Percentiles rank a stretch among this genome's conserved stretches.
These are phyloP conservation scores for Otocyon megalotis DNA, from an alignment of 2,113 vertebrate genomes.

Conservation along the genomic window DNA sequence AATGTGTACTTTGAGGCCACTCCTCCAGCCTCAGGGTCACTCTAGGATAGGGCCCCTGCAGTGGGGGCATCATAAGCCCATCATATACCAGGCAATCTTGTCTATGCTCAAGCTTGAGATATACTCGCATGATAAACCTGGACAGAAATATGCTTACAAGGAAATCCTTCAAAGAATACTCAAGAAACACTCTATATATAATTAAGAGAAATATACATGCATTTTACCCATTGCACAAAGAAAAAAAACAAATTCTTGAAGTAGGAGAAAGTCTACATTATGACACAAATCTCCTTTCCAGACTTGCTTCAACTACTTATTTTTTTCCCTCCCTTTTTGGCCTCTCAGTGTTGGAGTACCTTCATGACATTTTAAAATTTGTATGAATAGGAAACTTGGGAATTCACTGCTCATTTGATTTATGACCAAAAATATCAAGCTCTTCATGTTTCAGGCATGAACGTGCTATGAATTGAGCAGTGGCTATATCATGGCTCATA, in stretches of 20 bases:
- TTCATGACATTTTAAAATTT: slow-evolving; percentile 75
- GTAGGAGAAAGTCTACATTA: slow-evolving; percentile 40
- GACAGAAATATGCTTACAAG: not conserved
- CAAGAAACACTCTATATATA: not conserved
- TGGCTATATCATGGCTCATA: not conserved
- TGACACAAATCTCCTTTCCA: slow-evolving; percentile 65
- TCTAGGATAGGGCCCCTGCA: no score
- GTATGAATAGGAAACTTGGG: slow-evolving; percentile 78
- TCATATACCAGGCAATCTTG: no score
- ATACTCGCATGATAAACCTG: not conserved
- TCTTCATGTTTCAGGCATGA: slow-evolving; percentile 50
- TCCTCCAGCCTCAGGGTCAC: not conserved
- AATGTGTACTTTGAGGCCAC: not conserved
- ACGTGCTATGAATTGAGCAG: not conserved
- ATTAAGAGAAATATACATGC: not conserved
- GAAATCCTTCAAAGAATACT: not conserved
- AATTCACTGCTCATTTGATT: slow-evolving; percentile 73
- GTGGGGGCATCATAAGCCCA: not conserved
- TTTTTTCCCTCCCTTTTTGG: not conserved
- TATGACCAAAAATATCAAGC: slow-evolving; percentile 66
- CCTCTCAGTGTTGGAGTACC: slow-evolving; percentile 72
- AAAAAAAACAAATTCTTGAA: slow-evolving; percentile 27
- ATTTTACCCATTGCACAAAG: not conserved
- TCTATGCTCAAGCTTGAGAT: rapidly evolving
- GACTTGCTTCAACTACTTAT: slow-evolving; percentile 7